Evolutionary conservation across 2,888 invertebrate genomes (phyloP), one percentile per base, ranked within the genome.

Genomic region (Ditylenchus weischeri): DNA sequence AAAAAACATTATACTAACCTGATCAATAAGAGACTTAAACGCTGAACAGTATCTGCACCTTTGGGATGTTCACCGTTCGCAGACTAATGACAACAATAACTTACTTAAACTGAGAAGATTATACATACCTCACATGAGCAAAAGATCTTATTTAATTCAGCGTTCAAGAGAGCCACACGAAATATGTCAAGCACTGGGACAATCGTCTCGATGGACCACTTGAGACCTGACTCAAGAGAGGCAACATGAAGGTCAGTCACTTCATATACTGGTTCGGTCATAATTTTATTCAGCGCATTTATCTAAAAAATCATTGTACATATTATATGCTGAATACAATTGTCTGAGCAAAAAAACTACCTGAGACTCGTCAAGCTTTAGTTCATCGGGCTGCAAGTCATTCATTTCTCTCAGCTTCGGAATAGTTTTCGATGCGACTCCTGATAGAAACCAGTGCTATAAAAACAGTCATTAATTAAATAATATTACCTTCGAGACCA

Each of bases 101-200:
- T 62, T 64, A 11, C 62, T 3, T 35, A 65, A 65, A 29, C 29
- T 29, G 5, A 29, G 3, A 29, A 5, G 29, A 5, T 4, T 5
- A 29, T 29, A 29, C 29, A 2, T 10, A 68, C 69, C 62, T 60
- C 19, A 35, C 50, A 43, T 3, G 69, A 69, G 57, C 69, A 73
- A 50, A 76, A 69, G 35, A 61, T 64, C 57, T 61, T 65, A 65
- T 76, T 73, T 60, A 89, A 83, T 58, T 84, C 76, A 8, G 85
- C 83, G 73, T 88, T 88, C 58, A 91, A 88, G 50, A 93, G 88
- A 0, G 91, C 90, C 80, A 94, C 85, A 73, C 95, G 88, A 18
- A 92, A 87, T 7, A 94, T 86, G 83, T 96, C 95, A 75, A 96
- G 84, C 7, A 90, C 90, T 0, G 95, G 95, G 83, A 93, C 93